Evolutionary conservation across 2,888 invertebrate genomes (phyloP), one percentile per base, ranked within the genome.

Genomic region (Psococerastis gibbosa): DNA sequence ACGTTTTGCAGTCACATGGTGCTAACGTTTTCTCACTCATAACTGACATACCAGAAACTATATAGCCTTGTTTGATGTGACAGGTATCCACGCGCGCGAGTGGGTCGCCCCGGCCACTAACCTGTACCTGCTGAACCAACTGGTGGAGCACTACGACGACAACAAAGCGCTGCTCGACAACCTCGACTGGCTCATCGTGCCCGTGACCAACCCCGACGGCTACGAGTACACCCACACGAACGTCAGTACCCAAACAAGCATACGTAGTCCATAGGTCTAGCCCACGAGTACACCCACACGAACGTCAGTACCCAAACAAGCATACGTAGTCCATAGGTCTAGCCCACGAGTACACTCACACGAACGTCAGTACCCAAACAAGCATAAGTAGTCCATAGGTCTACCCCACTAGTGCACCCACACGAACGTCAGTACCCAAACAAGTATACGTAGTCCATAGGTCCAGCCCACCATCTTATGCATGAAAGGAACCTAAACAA

Each of bases 101-200:
- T 65, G 65, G 67, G 62, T 66, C 13, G 56, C 64, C 2, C 63
- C 65, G 0, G 62, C 66, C 1, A 57, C 57, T 2, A 59, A 57
- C 2, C 54, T 60, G 2, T 60, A 51, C 48, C 50, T 56, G 32
- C 49, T 54, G 9, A 51, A 56, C 16, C 52, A 57, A 42, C 46
- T 58, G n/a, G 52, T 55, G 17, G 50, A 54, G 41, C 22, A 47
- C 35, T 34, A 51, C 35, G 22, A 47, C 13, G 34, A 47, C 9
- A 46, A 53, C 43, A 47, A 43, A 32, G 46, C 48, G n/a, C 46
- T 65, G 4, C 49, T 63, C 4, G 54, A 60, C 42, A 47, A 52
- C 23, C 61, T 60, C 38, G 62, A 64, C 49, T 65, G 61, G 61
- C 56, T 59, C 49, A 52, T 65, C 43, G 50, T 62, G 23, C 63